Evolutionary conservation across 1,140 invertebrate genomes (phyloP).

Genomic region (Rhagoletis pomonella): DNA sequence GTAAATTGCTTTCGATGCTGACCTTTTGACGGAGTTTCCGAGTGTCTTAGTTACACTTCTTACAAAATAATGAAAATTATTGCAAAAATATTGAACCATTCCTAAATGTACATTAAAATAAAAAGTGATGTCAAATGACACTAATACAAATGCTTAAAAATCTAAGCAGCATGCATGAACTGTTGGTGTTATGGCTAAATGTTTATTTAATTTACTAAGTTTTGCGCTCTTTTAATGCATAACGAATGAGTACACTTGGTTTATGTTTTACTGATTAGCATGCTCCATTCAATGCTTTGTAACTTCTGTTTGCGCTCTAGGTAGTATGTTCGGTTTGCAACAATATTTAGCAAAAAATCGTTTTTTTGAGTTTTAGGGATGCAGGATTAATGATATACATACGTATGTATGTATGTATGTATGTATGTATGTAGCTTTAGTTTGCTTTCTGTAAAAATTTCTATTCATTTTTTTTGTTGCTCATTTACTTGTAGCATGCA

Average conservation of each 20-base stretch:
- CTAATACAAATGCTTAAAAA: too few relatives aligned
- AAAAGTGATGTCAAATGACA: too few relatives aligned
- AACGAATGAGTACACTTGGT: neutral
- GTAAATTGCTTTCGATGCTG: neutral
- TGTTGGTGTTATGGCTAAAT: neutral
- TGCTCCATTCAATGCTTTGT: neutral
- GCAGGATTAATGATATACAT: neutral
- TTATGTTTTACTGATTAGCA: neutral
- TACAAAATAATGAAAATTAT: neutral
- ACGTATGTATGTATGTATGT: slow-evolving; percentile 5
- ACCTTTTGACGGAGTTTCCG: neutral
- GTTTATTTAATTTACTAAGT: neutral
- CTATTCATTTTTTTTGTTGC: neutral
- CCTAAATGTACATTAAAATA: too few relatives aligned
- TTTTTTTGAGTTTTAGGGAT: neutral
- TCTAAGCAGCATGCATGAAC: neutral
- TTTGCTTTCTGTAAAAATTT: neutral
- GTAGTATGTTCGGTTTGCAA: neutral
- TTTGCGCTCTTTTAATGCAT: neutral
- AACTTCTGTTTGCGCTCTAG: neutral
- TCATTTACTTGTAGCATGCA: too few relatives aligned
- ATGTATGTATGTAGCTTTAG: neutral
- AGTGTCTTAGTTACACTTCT: neutral
- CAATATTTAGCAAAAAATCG: too few relatives aligned
- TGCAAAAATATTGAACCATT: neutral